Conservation (phyloP, 2,797 vertebrate species). For the Sebastes iracundus region DNA sequence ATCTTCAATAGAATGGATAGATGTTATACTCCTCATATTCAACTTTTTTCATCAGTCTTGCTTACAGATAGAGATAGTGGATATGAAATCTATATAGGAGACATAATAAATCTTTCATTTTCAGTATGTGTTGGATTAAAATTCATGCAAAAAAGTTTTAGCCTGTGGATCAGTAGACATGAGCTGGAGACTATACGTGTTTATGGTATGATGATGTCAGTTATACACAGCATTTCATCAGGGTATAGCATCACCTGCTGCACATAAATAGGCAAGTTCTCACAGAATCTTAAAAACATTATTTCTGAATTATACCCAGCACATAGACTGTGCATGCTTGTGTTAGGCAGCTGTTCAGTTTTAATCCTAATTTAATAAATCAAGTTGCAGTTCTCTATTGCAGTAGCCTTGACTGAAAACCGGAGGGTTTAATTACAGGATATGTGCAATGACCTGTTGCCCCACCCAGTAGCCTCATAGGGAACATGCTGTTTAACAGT, state of each 20-base stretch:
- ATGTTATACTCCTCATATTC: slow-evolving; percentile 18
- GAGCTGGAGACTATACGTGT: not conserved
- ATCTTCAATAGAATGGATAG: not conserved
- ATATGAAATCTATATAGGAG: not conserved
- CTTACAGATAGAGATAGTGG: not conserved
- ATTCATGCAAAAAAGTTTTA: slow-evolving; percentile 33
- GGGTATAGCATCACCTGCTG: not conserved
- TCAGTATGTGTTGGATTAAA: not conserved
- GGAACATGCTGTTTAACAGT: slow-evolving; percentile 62
- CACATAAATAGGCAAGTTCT: not conserved
- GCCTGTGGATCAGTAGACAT: not conserved
- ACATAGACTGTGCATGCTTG: not conserved
- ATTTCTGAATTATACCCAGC: not conserved
- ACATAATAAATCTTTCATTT: not conserved
- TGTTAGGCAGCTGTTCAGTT: not conserved
- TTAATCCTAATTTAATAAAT: slow-evolving; percentile 39
- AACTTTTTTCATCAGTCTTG: slow-evolving; percentile 45
- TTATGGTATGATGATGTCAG: slow-evolving; percentile 15
- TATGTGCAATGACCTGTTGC: slow-evolving; percentile 56
- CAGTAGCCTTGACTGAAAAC: slow-evolving; percentile 41
- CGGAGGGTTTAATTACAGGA: slow-evolving; percentile 62
- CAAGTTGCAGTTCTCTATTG: slow-evolving; percentile 13
- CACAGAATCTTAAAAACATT: not conserved
- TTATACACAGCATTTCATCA: not conserved
- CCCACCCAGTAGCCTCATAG: slow-evolving; percentile 70